Evolutionary conservation across 2,888 invertebrate species (phyloP).

Genomic region (Lymantria dispar): DNA sequence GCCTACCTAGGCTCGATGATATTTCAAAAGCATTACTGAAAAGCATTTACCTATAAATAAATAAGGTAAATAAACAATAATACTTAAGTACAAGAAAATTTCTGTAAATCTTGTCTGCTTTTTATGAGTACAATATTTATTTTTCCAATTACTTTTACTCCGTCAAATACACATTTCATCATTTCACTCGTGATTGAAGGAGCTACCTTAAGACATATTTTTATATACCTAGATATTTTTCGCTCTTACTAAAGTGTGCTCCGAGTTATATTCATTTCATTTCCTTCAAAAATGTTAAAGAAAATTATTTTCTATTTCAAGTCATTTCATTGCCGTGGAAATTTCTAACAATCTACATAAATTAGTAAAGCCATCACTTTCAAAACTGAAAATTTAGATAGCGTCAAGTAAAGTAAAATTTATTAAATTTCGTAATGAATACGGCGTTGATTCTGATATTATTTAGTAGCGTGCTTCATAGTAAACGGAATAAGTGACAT

Average conservation of each 20-base stretch:
- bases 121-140: constrained; percentile 10
- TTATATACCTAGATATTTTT: background rate
- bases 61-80: no score
- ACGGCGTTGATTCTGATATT: constrained; percentile 40
- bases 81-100: background rate
- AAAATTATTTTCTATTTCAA: constrained; percentile 65
- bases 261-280: constrained; percentile 42
- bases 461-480: constrained; percentile 31
- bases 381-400: constrained; percentile 54
- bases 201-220: background rate
- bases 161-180: constrained; percentile 11
- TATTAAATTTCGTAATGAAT: constrained; percentile 52
- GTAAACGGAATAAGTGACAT: constrained; percentile 14
- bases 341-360: constrained; percentile 69
- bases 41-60: no score
- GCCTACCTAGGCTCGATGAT: background rate
- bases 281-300: constrained; percentile 56
- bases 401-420: constrained; percentile 50
- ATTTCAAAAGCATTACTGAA: background rate
- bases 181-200: constrained; percentile 15
- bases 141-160: constrained; percentile 17
- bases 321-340: constrained; percentile 41
- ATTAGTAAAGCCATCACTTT: constrained; percentile 61
- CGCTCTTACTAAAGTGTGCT: background rate
- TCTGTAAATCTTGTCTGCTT: background rate